Percentiles rank a stretch among this genome's conserved stretches.
phyloP scores from a whole-genome alignment of 2,113 vertebrate genomes.

The Maccullochella peelii region DNA sequence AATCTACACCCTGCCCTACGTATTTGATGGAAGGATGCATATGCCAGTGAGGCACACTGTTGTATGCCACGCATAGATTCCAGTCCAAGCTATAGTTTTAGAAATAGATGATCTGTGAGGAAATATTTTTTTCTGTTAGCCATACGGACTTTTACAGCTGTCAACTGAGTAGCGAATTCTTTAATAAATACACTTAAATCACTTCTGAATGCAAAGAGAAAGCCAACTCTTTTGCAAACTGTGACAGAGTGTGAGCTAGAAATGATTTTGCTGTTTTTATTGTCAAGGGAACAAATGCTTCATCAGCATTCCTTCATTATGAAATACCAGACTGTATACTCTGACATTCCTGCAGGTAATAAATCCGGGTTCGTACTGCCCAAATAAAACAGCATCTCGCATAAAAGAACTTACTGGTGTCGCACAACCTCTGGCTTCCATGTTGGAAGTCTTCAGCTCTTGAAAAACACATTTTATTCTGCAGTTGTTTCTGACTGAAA shows the following conservation, averaged over 20 bases:
- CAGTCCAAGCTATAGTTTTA: constrained; percentile 16
- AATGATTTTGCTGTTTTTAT: constrained; percentile 31
- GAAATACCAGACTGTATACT: constrained; percentile 24
- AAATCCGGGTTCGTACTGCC: neutral
- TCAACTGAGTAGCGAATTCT: constrained; percentile 9
- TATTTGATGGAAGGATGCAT: constrained; percentile 13
- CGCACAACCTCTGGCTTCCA: neutral
- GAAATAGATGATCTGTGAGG: constrained; percentile 19
- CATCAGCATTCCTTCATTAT: constrained; percentile 19
- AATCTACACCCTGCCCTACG: neutral
- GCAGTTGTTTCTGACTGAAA: neutral
- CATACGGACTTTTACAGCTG: constrained; percentile 17
- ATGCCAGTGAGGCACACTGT: constrained; percentile 52
- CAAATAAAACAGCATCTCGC: neutral
- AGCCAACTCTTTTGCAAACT: constrained; percentile 17
- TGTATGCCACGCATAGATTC: constrained; percentile 35
- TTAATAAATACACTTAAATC: neutral
- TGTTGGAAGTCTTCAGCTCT: neutral
- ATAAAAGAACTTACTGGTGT: neutral
- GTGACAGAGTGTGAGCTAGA: neutral
- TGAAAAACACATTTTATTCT: constrained; percentile 3
- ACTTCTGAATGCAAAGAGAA: neutral
- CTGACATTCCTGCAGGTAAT: constrained; percentile 44
- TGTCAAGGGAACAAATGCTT: constrained; percentile 6
- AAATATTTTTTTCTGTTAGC: constrained; percentile 10